These are phyloP conservation scores for Enteromius anoplus DNA, from an alignment of 2,797 vertebrate species.

Conservation along the genomic window DNA sequence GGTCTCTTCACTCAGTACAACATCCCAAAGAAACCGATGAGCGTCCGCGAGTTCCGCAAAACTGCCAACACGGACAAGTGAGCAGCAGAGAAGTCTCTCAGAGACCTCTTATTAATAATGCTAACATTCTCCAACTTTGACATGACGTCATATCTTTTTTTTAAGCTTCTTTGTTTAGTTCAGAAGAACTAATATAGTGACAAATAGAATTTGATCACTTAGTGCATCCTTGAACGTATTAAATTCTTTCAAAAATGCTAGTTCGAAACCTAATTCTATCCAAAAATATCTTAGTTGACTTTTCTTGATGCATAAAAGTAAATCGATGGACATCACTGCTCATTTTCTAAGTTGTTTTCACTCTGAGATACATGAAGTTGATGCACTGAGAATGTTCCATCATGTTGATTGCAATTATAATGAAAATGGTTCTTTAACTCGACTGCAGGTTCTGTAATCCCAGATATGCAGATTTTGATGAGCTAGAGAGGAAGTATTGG, in stretches of 20 bases:
- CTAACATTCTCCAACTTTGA: background rate
- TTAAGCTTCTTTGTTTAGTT: background rate
- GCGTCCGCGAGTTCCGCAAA: conserved; percentile 90
- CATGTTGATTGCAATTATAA: background rate
- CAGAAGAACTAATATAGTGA: background rate
- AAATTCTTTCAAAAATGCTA: background rate
- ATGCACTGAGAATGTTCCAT: background rate
- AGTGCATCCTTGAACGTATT: background rate
- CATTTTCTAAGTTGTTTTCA: background rate
- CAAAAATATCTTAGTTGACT: background rate
- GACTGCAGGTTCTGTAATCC: conserved; percentile 88
- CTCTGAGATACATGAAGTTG: background rate
- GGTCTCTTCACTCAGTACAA: conserved; percentile 99
- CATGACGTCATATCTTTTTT: background rate
- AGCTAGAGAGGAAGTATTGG: conserved; percentile 97
- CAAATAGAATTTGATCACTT: background rate
- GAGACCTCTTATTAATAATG: background rate
- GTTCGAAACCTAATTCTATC: no score
- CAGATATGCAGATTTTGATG: conserved; percentile 88
- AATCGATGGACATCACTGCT: background rate
- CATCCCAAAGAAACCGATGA: conserved; percentile 99
- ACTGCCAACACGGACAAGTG: conserved; percentile 95
- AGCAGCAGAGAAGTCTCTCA: background rate
- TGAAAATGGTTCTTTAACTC: background rate
- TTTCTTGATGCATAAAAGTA: background rate